These are phyloP conservation scores for Drosophila borealis DNA, from an alignment of 2,888 invertebrate genomes.

Conservation along the genomic window DNA sequence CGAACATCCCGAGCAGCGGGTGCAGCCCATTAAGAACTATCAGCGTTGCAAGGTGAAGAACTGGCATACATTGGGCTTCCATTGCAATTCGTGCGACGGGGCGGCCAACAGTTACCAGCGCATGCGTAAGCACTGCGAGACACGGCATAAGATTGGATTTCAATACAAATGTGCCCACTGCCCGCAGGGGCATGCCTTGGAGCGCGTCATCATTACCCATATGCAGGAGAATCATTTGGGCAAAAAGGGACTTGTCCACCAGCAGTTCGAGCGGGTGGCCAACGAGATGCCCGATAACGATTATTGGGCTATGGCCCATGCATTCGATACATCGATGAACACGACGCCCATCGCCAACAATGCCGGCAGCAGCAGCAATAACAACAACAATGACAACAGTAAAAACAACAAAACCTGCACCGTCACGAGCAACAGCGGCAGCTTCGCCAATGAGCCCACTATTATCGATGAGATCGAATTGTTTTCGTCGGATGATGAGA, in stretches of 20 bases:
- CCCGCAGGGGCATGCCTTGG: constrained; percentile 84
- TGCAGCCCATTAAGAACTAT: constrained; percentile 38
- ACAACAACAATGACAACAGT: neutral
- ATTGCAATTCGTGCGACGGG: constrained; percentile 41
- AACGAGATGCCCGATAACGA: constrained; percentile 39
- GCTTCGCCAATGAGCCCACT: too few relatives aligned
- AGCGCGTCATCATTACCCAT: constrained; percentile 60
- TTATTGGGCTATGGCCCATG: constrained; percentile 85
- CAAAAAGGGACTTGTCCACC: constrained; percentile 86
- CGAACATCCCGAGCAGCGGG: constrained; percentile 10
- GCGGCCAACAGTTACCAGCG: constrained; percentile 32
- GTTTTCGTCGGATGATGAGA: constrained; percentile 56
- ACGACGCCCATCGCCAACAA: neutral
- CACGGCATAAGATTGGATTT: constrained; percentile 87
- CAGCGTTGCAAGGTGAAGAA: constrained; percentile 32
- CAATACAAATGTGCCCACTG: constrained; percentile 91
- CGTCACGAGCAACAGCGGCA: neutral
- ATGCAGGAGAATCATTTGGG: constrained; percentile 32
- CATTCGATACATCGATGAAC: constrained; percentile 45
- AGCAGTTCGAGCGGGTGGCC: constrained; percentile 82
- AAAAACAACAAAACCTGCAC: neutral
- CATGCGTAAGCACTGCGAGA: constrained; percentile 57
- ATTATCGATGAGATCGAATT: constrained; percentile 27
- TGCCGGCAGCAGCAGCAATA: neutral
- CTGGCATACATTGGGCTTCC: constrained; percentile 67